Base-by-base conservation (phyloP, 2,797 vertebrate genomes). In the Carduelis carduelis region DNA sequence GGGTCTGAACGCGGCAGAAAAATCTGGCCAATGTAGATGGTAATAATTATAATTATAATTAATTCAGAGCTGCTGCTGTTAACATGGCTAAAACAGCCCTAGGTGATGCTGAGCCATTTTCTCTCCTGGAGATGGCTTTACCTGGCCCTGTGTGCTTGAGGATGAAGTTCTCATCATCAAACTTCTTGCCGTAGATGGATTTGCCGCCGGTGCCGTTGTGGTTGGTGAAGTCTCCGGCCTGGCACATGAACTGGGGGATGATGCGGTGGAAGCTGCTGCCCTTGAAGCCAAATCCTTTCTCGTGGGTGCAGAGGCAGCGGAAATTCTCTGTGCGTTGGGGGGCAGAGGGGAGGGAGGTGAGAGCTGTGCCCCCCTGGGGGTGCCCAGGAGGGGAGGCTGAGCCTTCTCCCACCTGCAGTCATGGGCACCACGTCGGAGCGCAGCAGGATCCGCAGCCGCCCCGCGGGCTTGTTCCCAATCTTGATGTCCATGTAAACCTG, bases 231-330 rank as follows among this genome's bases (percentile, higher is more conserved):
- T 99, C 99, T 0, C 99, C 99, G 0, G 98, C 99, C 96, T 99
- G 99, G 95, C 99, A 99, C 99, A 99, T 99, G 95, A 99, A 99
- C 98, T 99, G 99, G 44, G 99, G 99, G 85, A 99, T 99, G 97
- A 99, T 69, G 13, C 99, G 98, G 93, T 99, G 99, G 93, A 99
- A 99, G 96, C 99, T 98, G 98, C 99, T 99, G 52, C 99, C 99
- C 56, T 99, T 99, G 96, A 98, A 99, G 95, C 99, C 99, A 13
- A 99, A 99, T 22, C 99, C 99, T 37, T 99, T 99, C 96, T 99
- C 99, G 0, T 99, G 99, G 34, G 99, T 99, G 95, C 99, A 99
- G 71, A 99, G 97, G 93, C 99, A 99, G 71, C 99, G 99, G 97
- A 99, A 99, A 93, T 99, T 99, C 96, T 99, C 99, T 99, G 90